Evolutionary conservation across 1,140 invertebrate genomes (phyloP).

Genomic region (Antheraea pernyi): DNA sequence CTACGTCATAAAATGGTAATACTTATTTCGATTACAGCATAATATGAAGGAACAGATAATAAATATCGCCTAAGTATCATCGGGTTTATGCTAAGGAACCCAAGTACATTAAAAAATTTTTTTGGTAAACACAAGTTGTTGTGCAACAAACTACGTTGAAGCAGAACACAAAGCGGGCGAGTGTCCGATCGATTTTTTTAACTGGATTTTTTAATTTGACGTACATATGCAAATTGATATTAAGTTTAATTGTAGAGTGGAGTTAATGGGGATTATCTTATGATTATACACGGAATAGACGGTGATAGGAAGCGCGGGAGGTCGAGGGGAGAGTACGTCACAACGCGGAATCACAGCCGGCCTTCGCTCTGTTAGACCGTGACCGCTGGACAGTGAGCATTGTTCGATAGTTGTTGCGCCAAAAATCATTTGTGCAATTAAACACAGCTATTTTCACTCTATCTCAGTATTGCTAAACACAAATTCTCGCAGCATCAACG

Average conservation of each 20-base stretch:
- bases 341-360: constrained; percentile 25
- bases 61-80: too few species aligned
- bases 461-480: neutral
- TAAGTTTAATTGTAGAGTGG: neutral
- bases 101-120: too few species aligned
- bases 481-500: neutral
- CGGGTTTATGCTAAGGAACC: too few species aligned
- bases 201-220: too few species aligned
- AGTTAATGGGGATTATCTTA: neutral
- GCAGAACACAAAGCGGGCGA: too few species aligned
- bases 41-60: too few species aligned
- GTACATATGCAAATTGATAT: too few species aligned
- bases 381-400: constrained; percentile 17
- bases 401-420: constrained; percentile 13
- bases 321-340: constrained; percentile 23
- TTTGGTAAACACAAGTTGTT: too few species aligned
- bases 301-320: constrained; percentile 28
- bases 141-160: too few species aligned
- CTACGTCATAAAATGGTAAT: too few species aligned
- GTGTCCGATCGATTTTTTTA: too few species aligned
- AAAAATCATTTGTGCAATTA: constrained; percentile 16
- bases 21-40: too few species aligned
- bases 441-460: neutral
- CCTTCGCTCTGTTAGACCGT: constrained; percentile 20
- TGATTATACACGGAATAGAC: constrained; percentile 12